Percentiles rank a stretch among this genome's conserved stretches.
These are phyloP conservation scores for Cebidichthys violaceus DNA, from an alignment of 2,113 vertebrate genomes.

Conservation along the genomic window DNA sequence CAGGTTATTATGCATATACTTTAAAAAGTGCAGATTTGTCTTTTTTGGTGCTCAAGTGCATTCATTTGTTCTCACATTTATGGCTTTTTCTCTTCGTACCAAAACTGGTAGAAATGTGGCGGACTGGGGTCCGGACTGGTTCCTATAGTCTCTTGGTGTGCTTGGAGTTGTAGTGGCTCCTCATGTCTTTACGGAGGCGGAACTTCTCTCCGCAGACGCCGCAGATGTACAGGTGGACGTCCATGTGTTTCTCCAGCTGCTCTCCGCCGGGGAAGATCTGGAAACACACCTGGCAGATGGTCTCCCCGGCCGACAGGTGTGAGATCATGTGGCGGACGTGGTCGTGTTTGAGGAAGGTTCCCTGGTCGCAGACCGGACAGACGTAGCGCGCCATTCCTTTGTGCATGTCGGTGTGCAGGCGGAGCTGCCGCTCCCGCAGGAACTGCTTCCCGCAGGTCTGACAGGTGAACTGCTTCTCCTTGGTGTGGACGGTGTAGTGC, in stretches of 20 bases:
- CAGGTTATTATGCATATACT: conserved; percentile 69
- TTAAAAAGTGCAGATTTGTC: conserved; percentile 79
- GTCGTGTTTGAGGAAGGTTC: conserved; percentile 98
- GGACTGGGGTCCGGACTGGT: neutral
- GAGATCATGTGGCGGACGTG: conserved; percentile 99
- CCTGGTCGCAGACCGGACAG: conserved; percentile 98
- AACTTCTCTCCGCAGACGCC: conserved; percentile 98
- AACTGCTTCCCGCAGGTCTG: conserved; percentile 99
- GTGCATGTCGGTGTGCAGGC: conserved; percentile 99
- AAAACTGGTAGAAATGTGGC: conserved; percentile 7
- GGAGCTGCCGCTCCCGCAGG: conserved; percentile 94
- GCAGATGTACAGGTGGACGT: conserved; percentile 98
- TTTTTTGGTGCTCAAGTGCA: conserved; percentile 81
- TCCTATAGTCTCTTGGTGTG: conserved; percentile 92
- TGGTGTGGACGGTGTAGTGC: conserved; percentile 99
- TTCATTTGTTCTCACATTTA: conserved; percentile 82
- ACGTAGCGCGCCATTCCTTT: conserved; percentile 98
- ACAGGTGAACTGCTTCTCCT: conserved; percentile 98
- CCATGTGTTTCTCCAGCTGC: conserved; percentile 97
- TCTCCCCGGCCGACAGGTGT: conserved; percentile 95
- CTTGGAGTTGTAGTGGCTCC: conserved; percentile 97
- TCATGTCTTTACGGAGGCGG: conserved; percentile 98
- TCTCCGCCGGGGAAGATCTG: conserved; percentile 96
- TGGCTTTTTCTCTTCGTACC: conserved; percentile 75
- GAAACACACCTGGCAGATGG: conserved; percentile 99